phyloP scores from a whole-genome alignment of 2,797 vertebrate species.

The Phalloptychus januarius region DNA sequence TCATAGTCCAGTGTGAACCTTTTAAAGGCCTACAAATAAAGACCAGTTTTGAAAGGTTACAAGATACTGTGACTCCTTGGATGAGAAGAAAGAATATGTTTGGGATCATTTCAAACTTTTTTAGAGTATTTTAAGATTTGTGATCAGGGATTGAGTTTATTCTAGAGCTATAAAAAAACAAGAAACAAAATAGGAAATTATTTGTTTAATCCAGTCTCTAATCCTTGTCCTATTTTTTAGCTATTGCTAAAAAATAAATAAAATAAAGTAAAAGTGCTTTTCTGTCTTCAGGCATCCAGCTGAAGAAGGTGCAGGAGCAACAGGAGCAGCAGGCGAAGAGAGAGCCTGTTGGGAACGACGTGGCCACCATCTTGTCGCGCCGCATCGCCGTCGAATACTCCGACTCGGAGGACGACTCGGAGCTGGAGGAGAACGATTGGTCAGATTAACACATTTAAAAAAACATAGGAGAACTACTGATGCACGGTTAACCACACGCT shows the following conservation, averaged over 20 bases:
- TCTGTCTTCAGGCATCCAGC: slow-evolving; percentile 86
- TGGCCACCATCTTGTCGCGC: slow-evolving; percentile 94
- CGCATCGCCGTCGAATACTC: slow-evolving; percentile 98
- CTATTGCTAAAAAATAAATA: too few species aligned
- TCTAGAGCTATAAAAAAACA: background rate
- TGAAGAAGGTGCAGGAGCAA: slow-evolving; percentile 98
- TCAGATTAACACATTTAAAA: slow-evolving; percentile 86
- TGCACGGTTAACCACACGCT: slow-evolving; percentile 27
- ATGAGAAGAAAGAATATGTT: background rate
- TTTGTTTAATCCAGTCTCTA: too few species aligned
- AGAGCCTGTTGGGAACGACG: slow-evolving; percentile 93
- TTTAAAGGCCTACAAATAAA: background rate
- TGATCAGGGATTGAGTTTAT: background rate
- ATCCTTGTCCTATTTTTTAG: too few species aligned
- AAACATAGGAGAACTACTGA: slow-evolving; percentile 29
- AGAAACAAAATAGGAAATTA: too few species aligned
- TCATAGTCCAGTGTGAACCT: background rate
- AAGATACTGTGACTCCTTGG: background rate
- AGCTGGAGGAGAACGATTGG: slow-evolving; percentile 97
- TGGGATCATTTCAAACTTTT: background rate
- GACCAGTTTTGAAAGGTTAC: background rate
- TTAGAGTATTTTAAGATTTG: background rate
- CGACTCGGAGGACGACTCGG: slow-evolving; percentile 95
- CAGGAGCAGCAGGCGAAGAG: slow-evolving; percentile 95
- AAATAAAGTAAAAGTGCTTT: background rate